Evolutionary conservation across 2,113 vertebrate genomes (phyloP), one percentile per base, ranked within the genome.

Genomic region (Empidonax traillii): DNA sequence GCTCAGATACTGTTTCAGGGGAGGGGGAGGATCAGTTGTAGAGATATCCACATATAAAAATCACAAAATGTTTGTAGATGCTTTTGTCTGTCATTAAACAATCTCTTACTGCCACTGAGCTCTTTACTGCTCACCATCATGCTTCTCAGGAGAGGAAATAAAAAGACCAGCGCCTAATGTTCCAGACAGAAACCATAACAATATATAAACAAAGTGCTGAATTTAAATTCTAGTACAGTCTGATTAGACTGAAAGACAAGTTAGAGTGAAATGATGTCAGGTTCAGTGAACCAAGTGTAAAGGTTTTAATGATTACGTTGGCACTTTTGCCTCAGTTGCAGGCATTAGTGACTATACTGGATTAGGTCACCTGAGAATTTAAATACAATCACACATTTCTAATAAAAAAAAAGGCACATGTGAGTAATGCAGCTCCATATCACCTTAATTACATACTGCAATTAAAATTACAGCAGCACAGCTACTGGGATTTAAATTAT

Each of bases 301-400:
- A 89, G 43, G 30, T 37, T 67, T 89, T 89, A 79, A 84, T 63
- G 55, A 87, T 62, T 47, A 61, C 73, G 82, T 1, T 59, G 66
- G 23, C 87, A 87, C 72, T 91, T 94, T 41, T 87, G 62, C 52
- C 51, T 87, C 73, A 13, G 35, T 66, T 79, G 75, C 53, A 76
- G 47, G 44, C 27, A 2, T 58, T 41, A 59, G 43, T 58, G 43
- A 67, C 66, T 82, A 13, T 41, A 82, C 4, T 65, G 46, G 56
- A 84, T 90, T 85, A 89, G 59, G 37, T 81, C 89, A 95, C 51
- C 75, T 69, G 85, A 85, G 81, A 89, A 82, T 95, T 94, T 68
- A 82, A 93, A 95, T 56, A 82, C 61, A 72, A 76, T 87, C 71
- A 63, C 59, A 62, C 9, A 76, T 77, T 65, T 89, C 53, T 83